A percentile compares a stretch with the other conserved stretches of the same genome.
Conservation (phyloP, 2,888 invertebrate genomes). For the Metellina segmentata region DNA sequence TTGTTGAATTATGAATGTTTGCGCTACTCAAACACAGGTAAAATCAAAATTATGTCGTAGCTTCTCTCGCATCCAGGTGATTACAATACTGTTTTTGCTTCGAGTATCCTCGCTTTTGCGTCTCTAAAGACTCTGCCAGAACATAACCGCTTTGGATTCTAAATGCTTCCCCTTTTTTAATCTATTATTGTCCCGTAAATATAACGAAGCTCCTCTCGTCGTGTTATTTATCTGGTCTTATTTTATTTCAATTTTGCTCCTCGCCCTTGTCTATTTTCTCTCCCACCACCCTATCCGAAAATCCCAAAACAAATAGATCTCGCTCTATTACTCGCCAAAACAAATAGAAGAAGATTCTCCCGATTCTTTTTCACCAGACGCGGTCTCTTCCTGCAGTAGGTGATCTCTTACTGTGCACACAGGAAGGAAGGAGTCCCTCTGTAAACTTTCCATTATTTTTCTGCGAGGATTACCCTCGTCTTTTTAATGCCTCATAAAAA, state of each 20-base stretch:
- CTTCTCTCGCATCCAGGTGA: too few relatives aligned
- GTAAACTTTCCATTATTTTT: slow-evolving; percentile 68
- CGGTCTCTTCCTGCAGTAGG: slow-evolving; percentile 26
- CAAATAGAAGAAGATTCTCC: slow-evolving; percentile 29
- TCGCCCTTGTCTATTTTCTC: neutral
- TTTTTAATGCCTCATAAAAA: slow-evolving; percentile 76
- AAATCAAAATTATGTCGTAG: too few relatives aligned
- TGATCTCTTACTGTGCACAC: slow-evolving; percentile 33
- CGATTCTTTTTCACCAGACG: slow-evolving; percentile 18
- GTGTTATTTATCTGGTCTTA: neutral
- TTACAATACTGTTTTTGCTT: too few relatives aligned
- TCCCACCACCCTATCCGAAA: slow-evolving; percentile 1
- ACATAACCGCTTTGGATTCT: too few relatives aligned
- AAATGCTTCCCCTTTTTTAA: neutral
- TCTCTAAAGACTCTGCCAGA: too few relatives aligned
- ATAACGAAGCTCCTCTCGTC: neutral
- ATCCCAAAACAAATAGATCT: slow-evolving; percentile 14
- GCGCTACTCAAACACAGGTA: too few relatives aligned
- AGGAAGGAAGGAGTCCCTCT: slow-evolving; percentile 26
- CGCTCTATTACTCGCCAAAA: slow-evolving; percentile 34
- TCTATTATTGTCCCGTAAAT: slow-evolving; percentile 2
- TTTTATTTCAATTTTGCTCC: neutral
- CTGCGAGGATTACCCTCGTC: slow-evolving; percentile 67
- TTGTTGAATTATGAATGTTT: too few relatives aligned
- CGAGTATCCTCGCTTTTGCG: too few relatives aligned